These are phyloP conservation scores for Remorina albescens DNA, from an alignment of 2,797 vertebrate species.

Conservation along the genomic window DNA sequence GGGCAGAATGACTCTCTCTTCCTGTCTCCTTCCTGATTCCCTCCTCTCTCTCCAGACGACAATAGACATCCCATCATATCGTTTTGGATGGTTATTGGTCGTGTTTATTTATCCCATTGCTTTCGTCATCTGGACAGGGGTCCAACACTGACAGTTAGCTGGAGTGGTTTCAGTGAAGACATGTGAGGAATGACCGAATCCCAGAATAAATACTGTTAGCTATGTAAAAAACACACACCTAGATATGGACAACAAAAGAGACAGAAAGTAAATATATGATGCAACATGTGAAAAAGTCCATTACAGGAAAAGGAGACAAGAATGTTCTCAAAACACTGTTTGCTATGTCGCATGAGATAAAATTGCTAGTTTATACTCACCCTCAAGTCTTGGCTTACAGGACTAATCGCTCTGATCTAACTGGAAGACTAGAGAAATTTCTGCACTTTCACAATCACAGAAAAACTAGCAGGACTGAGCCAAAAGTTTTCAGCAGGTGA, in stretches of 20 bases:
- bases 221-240: slow-evolving; percentile 15
- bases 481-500: slow-evolving; percentile 7
- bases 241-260: not conserved
- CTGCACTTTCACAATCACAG: slow-evolving; percentile 48
- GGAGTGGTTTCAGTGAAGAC: slow-evolving; percentile 27
- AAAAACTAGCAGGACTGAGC: slow-evolving; percentile 1
- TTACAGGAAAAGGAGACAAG: not conserved
- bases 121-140: slow-evolving; percentile 67
- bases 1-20: slow-evolving; percentile 89
- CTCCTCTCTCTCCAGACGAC: slow-evolving; percentile 73
- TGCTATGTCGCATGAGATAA: slow-evolving; percentile 26
- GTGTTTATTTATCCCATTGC: slow-evolving; percentile 78
- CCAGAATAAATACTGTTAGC: slow-evolving; percentile 15
- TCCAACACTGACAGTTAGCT: slow-evolving; percentile 22
- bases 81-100: slow-evolving; percentile 58
- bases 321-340: not conserved
- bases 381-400: not conserved
- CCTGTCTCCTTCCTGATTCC: slow-evolving; percentile 96
- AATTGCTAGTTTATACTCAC: slow-evolving; percentile 4
- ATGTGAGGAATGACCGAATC: slow-evolving; percentile 19
- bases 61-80: slow-evolving; percentile 77
- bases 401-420: slow-evolving; percentile 15
- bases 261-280: not conserved
- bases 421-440: not conserved
- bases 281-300: not conserved